phyloP scores from a whole-genome alignment of 2,113 vertebrate species.

The Brachyhypopomus gauderio region DNA sequence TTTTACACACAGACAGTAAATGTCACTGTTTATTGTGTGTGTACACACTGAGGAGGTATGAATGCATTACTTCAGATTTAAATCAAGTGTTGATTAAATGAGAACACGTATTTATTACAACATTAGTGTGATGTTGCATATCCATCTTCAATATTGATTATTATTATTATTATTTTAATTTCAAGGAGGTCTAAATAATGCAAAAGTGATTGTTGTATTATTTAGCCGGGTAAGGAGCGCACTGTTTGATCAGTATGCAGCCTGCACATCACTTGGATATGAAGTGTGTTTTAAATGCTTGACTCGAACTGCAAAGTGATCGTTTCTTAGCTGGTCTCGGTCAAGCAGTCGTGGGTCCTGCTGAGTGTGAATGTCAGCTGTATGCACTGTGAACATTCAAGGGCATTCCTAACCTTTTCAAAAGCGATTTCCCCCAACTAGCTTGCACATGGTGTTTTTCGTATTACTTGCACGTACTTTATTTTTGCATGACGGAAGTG shows the following conservation, averaged over 20 bases:
- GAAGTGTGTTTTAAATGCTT: constrained; percentile 28
- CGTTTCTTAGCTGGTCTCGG: constrained; percentile 26
- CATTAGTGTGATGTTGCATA: background rate
- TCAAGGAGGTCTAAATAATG: too few species aligned
- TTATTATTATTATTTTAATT: too few species aligned
- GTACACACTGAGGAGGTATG: background rate
- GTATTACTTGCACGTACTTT: background rate
- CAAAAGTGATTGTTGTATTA: constrained; percentile 1
- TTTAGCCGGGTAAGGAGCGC: background rate
- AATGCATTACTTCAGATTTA: background rate
- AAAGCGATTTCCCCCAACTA: constrained; percentile 6
- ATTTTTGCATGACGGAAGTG: background rate
- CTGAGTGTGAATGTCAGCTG: constrained; percentile 27
- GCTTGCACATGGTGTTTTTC: background rate
- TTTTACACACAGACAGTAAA: background rate
- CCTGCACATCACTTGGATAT: background rate
- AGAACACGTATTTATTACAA: background rate
- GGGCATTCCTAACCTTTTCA: constrained; percentile 29
- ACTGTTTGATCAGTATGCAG: constrained; percentile 26
- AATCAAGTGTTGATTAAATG: background rate
- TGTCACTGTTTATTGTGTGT: background rate
- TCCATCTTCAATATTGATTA: background rate
- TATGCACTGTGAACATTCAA: constrained; percentile 29
- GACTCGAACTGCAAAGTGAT: constrained; percentile 16
- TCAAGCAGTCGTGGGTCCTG: constrained; percentile 35